Percentiles rank a stretch among this genome's conserved stretches.
Conservation (phyloP, 2,888 invertebrate genomes). For the Mythimna lalbum region DNA sequence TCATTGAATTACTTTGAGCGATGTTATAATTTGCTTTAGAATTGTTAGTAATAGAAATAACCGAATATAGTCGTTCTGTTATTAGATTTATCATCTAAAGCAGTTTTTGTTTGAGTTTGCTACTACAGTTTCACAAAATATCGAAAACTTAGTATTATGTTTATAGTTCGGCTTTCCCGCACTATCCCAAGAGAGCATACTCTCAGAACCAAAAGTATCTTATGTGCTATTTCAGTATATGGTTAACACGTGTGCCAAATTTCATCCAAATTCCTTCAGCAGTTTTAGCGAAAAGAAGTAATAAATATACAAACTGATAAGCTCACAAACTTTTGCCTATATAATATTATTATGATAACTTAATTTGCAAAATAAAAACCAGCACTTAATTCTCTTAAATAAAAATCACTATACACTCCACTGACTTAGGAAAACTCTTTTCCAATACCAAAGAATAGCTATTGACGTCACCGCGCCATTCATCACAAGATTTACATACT, state of each 20-base stretch:
- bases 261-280: too few species aligned
- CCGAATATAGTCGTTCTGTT: background rate
- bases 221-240: too few species aligned
- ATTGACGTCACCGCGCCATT: constrained; percentile 40
- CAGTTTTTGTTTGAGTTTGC: background rate
- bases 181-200: too few species aligned
- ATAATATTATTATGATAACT: background rate
- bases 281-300: too few species aligned
- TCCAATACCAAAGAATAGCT: constrained; percentile 10
- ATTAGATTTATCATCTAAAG: background rate
- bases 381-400: background rate
- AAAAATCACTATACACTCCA: background rate
- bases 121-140: background rate
- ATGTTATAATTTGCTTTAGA: constrained; percentile 24
- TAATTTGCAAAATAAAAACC: background rate
- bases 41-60: constrained; percentile 15
- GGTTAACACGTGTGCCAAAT: too few species aligned
- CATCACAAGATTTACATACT: constrained; percentile 35
- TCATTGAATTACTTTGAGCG: constrained; percentile 19
- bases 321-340: too few species aligned
- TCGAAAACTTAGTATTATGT: background rate
- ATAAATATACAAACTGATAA: too few species aligned
- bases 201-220: too few species aligned
- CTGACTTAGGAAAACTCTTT: background rate
- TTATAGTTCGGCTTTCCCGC: background rate